These are phyloP conservation scores for Ovis aries DNA, from an alignment of 2,113 vertebrate species.

Conservation along the genomic window ARS-UI_Ramb_v3.0 NC_056056.1:134652001-134652500, in stretches of 20 bases:
- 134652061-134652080: background rate
- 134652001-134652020: background rate
- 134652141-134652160: background rate
- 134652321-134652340: background rate
- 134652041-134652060: background rate
- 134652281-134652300: background rate
- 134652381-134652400: slow-evolving; percentile 17
- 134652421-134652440: slow-evolving; percentile 29
- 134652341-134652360: background rate
- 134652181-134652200: background rate
- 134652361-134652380: slow-evolving; percentile 2
- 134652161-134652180: background rate
- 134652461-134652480: slow-evolving; percentile 27
- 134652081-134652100: background rate
- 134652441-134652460: background rate
- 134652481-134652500: slow-evolving; percentile 40
- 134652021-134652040: background rate
- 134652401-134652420: slow-evolving; percentile 3
- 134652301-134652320: background rate
- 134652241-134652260: background rate
- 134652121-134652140: background rate
- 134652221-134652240: background rate
- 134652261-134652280: background rate
- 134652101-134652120: background rate
- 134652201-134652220: background rate